Base-by-base conservation (phyloP, 2,888 invertebrate genomes). In the Himalopsyche tibetana region DNA sequence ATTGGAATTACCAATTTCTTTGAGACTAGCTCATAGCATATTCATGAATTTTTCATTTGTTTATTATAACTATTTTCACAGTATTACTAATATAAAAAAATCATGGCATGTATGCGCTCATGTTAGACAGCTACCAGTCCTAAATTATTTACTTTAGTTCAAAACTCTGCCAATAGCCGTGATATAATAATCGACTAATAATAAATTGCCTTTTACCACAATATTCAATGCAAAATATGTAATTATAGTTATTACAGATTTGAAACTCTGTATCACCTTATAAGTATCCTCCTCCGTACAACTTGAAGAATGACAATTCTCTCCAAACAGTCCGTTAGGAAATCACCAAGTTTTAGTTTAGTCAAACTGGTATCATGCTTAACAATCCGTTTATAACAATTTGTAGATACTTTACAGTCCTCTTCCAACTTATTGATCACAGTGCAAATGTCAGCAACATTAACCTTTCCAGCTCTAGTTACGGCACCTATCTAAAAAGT, bases 361-460 rank as follows among this genome's bases (percentile, higher is more conserved):
- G 98, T 95, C 82, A 93, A 92, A 92, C 97, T 97, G 28, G 97
- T 96, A 91, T 99, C 99, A 91, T 99, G 98, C 91, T 99, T 99
- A 19, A 98, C 96, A 88, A 99, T 98, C 79, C 97, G 95, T 92
- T 98, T 98, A 91, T 99, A 94, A 91, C 99, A 96, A 92, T 99
- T 99, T 98, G 98, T 99, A 0, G 98, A 98, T 0, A 97, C 96
- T 91, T 99, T 99, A 93, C 99, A 99, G 91, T 99, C 99, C 36
- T 95, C 94, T 92, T 99, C 99, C 90, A 99, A 93, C 90, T 97
- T 97, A 85, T 94, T 94, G 83, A 99, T 95, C 91, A 98, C 99
- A 85, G 95, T 94, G 79, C 95, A 94, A 84, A 99, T 93, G 90
- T 99, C 97, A 89, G 99, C 98, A 91, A 98, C 99, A 92, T 99